Base-by-base conservation (phyloP, 2,797 vertebrate genomes). In the Clamator glandarius region DNA sequence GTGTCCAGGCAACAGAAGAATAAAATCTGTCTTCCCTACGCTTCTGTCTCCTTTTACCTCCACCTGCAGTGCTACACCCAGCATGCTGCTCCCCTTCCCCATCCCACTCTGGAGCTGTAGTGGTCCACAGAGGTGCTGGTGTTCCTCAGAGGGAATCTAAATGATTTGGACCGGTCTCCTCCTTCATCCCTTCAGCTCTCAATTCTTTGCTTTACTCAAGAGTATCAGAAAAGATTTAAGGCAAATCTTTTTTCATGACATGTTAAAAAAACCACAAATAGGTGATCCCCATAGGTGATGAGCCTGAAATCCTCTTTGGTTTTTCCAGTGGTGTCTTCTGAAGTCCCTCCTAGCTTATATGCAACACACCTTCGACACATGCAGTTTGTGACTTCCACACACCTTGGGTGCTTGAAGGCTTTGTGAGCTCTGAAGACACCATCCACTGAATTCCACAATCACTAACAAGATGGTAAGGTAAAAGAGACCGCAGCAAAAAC, bases 51-150 rank as follows among this genome's bases (percentile, higher is more conserved):
- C 39, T 54, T 28, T 57, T 13, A 8, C 28, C 17, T 17, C 20
- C 29, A 6, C 4, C 13, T 6, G 4, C 55, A 66, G 63, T 70
- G 36, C 69, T 18, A 3, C 5, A 39, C 44, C 36, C 78, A 48
- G 24, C 20, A 9, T 0, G 7, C 44, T 64, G 86, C 46, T 77
- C 44, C 55, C 24, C 15, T 14, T 76, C 57, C 75, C 24, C 41
- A 24, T 4, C 21, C 39, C 39, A 26, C 20, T 9, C 2, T 0
- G 63, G 58, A 55, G 52, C 62, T 1, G 1, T 72, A 9, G n/a
- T 1, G 12, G 25, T 25, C 33, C 0, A 3, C 51, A 52, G 24
- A 6, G 55, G 11, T 39, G 61, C 36, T 74, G 83, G 26, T 59
- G 33, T 44, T 44, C 17, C 39, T 59, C 68, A 17, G 57, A 46